Base-by-base conservation (phyloP, 2,113 vertebrate genomes). In the Oryzias melastigma region DNA sequence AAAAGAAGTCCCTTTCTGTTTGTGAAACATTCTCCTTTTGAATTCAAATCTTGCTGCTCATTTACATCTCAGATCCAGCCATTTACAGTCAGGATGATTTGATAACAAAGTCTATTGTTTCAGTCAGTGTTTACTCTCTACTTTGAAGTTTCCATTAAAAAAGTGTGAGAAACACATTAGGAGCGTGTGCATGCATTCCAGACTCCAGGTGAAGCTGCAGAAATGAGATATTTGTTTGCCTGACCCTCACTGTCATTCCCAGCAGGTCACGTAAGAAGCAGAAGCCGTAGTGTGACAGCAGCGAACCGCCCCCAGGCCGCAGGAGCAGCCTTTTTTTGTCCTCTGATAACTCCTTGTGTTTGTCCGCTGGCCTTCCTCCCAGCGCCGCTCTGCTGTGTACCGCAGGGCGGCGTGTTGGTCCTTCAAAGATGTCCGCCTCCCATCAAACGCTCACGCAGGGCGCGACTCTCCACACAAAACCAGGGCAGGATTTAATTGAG, bases 401-500 rank as follows among this genome's bases (percentile, higher is more conserved):
- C 52, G 71, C 5, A 2, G 27, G 58, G 68, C 65, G 45, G 55
- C 45, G 68, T 74, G 22, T 24, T 50, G 49, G 12, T 16, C 66
- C 76, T 77, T 84, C 65, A 74, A 77, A 71, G 53, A 45, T 76
- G 60, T 1, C 24, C 4, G 18, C 6, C 2, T n/a, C 46, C 44
- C 50, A 35, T 35, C 2, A 35, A 35, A 35, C 35, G 8, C 35
- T 35, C 35, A 35, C 10, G 10, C 35, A 35, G 10, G 35, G 35
- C 35, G 35, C 8, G 10, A 35, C 43, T 62, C 40, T 54, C 48
- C 18, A 67, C 25, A 6, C 73, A 57, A 64, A 61, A 44, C 66
- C 56, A 35, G 65, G n/a, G 58, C 56, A 50, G 41, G 40, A 64
- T 74, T 74, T 80, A 78, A 78, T 74, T 62, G 74, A 78, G 69